Evolutionary conservation across 2,797 vertebrate genomes (phyloP).

Genomic region (Xenops minutus): DNA sequence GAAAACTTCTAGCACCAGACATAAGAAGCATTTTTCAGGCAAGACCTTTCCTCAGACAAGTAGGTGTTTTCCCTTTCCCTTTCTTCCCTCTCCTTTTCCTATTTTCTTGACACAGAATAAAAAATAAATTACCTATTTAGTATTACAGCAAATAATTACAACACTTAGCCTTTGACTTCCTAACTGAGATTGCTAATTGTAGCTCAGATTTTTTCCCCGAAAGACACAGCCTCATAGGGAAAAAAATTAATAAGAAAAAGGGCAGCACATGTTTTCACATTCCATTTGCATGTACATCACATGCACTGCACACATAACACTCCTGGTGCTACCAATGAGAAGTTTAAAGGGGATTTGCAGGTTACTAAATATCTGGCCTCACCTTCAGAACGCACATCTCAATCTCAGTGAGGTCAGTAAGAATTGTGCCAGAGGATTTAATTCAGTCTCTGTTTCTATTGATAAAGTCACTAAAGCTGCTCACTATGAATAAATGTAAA

Average conservation of each 20-base stretch:
- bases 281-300: not conserved
- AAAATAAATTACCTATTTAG: not conserved
- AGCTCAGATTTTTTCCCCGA: not conserved
- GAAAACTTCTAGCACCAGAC: not conserved
- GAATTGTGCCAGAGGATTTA: not conserved
- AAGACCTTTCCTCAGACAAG: not conserved
- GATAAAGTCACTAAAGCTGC: not conserved
- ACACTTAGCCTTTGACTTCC: not conserved
- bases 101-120: not conserved
- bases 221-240: not conserved
- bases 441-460: not conserved
- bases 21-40: not conserved
- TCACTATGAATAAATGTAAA: not conserved
- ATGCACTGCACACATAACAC: not conserved
- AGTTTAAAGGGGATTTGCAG: conserved; percentile 5
- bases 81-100: not conserved
- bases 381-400: not conserved
- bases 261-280: not conserved
- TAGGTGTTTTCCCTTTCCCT: not conserved
- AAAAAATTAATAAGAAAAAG: not conserved
- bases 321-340: not conserved
- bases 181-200: not conserved
- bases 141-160: not conserved
- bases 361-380: not conserved
- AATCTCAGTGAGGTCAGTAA: not conserved